Base-by-base conservation (phyloP, 1,140 invertebrate genomes). In the Papilio polytes region DNA sequence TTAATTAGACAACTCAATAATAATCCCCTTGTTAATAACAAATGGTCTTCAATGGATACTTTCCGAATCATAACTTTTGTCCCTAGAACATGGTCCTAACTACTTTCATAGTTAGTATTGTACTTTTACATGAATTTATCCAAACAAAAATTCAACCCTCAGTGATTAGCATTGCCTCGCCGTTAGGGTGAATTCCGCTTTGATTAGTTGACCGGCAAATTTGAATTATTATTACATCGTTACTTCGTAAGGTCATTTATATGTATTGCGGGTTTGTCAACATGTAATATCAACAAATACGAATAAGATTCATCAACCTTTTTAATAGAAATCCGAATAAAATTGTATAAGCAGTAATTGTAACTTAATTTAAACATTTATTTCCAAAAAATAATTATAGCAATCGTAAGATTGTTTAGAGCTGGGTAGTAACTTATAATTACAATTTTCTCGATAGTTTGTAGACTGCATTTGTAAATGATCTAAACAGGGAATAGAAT, bases 151-250 rank as follows among this genome's bases (percentile, higher is more conserved):
- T 78, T 44, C 56, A 78, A 66, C 36, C 59, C 77, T 22, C 59
- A 66, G 41, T 66, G 77, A 78, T 36, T 78, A 78, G 10, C 56
- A 66, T 78, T 78, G 41, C 56, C 77, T 78, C 53, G 77, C 63
- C 36, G 56, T 78, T 66, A 18, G 77, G 56, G 77, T 66, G 77
- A 78, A 51, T 66, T 66, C 46, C 77, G 12, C 77, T 78, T 78
- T 78, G 77, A 78, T 63, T 78, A 78, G 77, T 78, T 78, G 59
- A 78, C 77, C 56, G 77, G 63, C 56, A 78, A 78, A 78, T 78
- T 78, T 78, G 56, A 78, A 78, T 78, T 78, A 78, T 78, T 22
- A 78, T 78, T 78, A 78, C 77, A 66, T 44, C 77, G 59, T 78
- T 78, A 78, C 53, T 36, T 78, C 59, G 41, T 59, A 78, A 78